Conservation (phyloP, 2,888 invertebrate species). For the Antheraea assamensis region DNA sequence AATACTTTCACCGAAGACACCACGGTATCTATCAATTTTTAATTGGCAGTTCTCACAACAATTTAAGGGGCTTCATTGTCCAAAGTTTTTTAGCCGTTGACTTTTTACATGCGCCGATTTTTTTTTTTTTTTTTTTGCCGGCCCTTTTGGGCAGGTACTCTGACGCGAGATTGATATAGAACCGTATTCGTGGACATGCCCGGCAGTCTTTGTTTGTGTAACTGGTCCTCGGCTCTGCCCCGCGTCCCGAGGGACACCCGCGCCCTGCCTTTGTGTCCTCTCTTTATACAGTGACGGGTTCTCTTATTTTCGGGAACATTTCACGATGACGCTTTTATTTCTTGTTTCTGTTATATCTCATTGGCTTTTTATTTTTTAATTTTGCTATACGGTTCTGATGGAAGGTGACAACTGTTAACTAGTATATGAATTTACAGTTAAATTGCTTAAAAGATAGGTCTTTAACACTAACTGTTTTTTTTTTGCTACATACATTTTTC, state of each 20-base stretch:
- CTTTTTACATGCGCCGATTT: slow-evolving; percentile 68
- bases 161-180: slow-evolving; percentile 81
- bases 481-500: no score
- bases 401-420: background rate
- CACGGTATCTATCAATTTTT: slow-evolving; percentile 78
- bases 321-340: slow-evolving; percentile 15
- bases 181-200: slow-evolving; percentile 75
- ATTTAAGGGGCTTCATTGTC: slow-evolving; percentile 76
- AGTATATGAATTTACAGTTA: background rate
- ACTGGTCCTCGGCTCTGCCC: slow-evolving; percentile 60
- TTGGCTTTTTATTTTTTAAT: background rate
- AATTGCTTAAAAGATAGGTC: background rate
- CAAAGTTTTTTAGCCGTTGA: slow-evolving; percentile 65
- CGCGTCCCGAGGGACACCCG: slow-evolving; percentile 43
- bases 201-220: slow-evolving; percentile 78
- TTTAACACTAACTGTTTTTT: no score
- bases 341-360: background rate
- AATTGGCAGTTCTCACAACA: slow-evolving; percentile 81
- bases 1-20: background rate
- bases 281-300: slow-evolving; percentile 71
- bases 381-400: background rate
- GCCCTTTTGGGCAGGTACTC: slow-evolving; percentile 75
- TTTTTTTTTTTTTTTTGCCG: slow-evolving; percentile 72
- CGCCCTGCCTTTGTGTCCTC: slow-evolving; percentile 68
- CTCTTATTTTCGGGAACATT: slow-evolving; percentile 65